phyloP scores from a whole-genome alignment of 2,888 invertebrate species.

The Morpho achilles region DNA sequence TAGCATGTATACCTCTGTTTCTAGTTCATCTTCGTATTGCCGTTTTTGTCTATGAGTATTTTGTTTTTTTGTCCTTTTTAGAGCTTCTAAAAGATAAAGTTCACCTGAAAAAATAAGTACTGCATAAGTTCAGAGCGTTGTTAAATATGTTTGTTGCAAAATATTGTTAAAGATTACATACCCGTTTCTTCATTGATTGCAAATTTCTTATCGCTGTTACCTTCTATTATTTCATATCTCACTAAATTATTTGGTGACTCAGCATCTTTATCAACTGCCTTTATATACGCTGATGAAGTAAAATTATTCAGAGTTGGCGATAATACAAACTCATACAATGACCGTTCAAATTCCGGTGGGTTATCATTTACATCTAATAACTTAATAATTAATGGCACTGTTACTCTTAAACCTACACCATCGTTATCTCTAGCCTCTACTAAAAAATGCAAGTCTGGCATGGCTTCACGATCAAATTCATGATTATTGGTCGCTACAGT shows the following conservation, averaged over 20 bases:
- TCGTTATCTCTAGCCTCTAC: constrained; percentile 94
- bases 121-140: too few species aligned
- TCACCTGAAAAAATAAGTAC: constrained; percentile 68
- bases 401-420: constrained; percentile 87
- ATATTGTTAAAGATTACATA: constrained; percentile 26
- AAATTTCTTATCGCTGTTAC: constrained; percentile 87
- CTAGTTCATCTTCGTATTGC: constrained; percentile 60
- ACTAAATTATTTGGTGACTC: constrained; percentile 92
- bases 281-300: constrained; percentile 87
- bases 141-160: too few species aligned
- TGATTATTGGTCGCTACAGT: constrained; percentile 87
- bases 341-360: constrained; percentile 89
- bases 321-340: constrained; percentile 89
- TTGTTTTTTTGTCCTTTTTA: constrained; percentile 65
- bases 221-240: constrained; percentile 89
- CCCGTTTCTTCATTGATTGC: constrained; percentile 87
- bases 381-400: constrained; percentile 85
- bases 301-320: constrained; percentile 86
- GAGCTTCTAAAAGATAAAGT: constrained; percentile 79
- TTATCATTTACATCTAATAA: constrained; percentile 92
- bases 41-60: constrained; percentile 68
- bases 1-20: constrained; percentile 81
- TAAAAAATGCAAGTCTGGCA: constrained; percentile 86
- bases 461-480: constrained; percentile 90
- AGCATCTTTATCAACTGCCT: constrained; percentile 90